A percentile compares a stretch with the other conserved stretches of the same genome.
These are phyloP conservation scores for Melanargia galathea DNA, from an alignment of 2,888 invertebrate species.

Conservation along the genomic window DNA sequence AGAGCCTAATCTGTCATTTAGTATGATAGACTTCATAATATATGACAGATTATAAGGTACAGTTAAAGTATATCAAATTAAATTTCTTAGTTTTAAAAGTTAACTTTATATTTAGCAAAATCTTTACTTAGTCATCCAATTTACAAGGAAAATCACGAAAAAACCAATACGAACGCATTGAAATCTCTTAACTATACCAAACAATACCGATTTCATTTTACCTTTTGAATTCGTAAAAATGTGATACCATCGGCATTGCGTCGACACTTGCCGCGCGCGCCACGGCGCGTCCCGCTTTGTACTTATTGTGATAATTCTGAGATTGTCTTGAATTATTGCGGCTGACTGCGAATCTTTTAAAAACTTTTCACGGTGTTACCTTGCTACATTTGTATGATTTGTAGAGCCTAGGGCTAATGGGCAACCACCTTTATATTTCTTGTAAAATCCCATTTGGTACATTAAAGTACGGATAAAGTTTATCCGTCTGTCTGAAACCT, in stretches of 20 bases:
- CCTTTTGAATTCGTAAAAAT: not conserved
- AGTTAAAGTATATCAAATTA: too few species aligned
- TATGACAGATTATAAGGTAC: too few species aligned
- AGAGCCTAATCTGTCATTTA: too few species aligned
- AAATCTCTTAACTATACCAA: not conserved
- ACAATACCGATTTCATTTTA: not conserved
- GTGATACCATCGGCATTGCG: not conserved
- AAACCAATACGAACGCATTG: not conserved
- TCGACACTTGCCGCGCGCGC: not conserved
- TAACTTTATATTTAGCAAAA: too few species aligned
- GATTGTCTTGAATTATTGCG: not conserved
- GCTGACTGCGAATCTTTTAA: not conserved
- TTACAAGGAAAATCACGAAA: not conserved
- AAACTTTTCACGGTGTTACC: not conserved
- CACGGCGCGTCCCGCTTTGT: not conserved
- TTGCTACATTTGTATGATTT: not conserved
- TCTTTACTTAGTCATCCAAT: too few species aligned
- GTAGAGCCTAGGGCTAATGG: too few species aligned
- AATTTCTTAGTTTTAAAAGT: too few species aligned
- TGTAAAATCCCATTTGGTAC: too few species aligned
- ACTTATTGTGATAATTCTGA: conserved; percentile 2
- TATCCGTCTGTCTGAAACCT: too few species aligned
- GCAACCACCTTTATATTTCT: too few species aligned
- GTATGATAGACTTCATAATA: too few species aligned
- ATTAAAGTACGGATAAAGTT: too few species aligned